Evolutionary conservation across 2,888 invertebrate genomes (phyloP).

Genomic region (Diarsia dahlii): DNA sequence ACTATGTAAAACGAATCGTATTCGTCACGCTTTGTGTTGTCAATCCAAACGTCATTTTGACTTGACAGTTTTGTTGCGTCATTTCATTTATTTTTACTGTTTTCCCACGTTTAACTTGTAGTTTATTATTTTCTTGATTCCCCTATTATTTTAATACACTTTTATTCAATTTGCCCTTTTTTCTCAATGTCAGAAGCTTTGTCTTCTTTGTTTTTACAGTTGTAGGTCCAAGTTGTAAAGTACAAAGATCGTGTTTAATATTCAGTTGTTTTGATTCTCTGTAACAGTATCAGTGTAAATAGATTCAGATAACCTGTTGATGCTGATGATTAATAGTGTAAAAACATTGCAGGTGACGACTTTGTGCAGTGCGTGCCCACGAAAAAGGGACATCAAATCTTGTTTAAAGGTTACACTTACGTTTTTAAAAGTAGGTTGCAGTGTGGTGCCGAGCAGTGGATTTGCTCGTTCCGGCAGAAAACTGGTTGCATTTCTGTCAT

Average conservation of each 20-base stretch:
- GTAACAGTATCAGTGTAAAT: slow-evolving; percentile 55
- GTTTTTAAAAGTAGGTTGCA: slow-evolving; percentile 86
- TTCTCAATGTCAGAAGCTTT: slow-evolving; percentile 1
- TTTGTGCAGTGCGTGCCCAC: slow-evolving; percentile 87
- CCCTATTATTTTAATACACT: neutral
- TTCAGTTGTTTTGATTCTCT: slow-evolving; percentile 66
- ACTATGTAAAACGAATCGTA: slow-evolving; percentile 37
- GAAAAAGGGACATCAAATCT: slow-evolving; percentile 86
- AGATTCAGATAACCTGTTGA: slow-evolving; percentile 38
- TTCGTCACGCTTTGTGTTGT: slow-evolving; percentile 42
- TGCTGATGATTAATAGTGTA: slow-evolving; percentile 54
- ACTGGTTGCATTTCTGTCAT: slow-evolving; percentile 88
- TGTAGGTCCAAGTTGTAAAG: slow-evolving; percentile 12
- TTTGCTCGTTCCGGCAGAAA: slow-evolving; percentile 86
- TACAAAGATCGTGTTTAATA: slow-evolving; percentile 38
- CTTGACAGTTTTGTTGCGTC: slow-evolving; percentile 76
- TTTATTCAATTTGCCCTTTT: slow-evolving; percentile 13
- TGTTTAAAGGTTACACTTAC: slow-evolving; percentile 88
- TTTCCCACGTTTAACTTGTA: slow-evolving; percentile 75
- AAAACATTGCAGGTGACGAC: slow-evolving; percentile 83
- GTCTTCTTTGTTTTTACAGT: slow-evolving; percentile 6
- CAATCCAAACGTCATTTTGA: slow-evolving; percentile 54
- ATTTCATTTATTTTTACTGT: slow-evolving; percentile 73
- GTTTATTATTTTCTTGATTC: slow-evolving; percentile 29
- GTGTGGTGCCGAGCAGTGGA: slow-evolving; percentile 88